Base-by-base conservation (phyloP, 2,113 vertebrate genomes). In the Dinomys branickii region DNA sequence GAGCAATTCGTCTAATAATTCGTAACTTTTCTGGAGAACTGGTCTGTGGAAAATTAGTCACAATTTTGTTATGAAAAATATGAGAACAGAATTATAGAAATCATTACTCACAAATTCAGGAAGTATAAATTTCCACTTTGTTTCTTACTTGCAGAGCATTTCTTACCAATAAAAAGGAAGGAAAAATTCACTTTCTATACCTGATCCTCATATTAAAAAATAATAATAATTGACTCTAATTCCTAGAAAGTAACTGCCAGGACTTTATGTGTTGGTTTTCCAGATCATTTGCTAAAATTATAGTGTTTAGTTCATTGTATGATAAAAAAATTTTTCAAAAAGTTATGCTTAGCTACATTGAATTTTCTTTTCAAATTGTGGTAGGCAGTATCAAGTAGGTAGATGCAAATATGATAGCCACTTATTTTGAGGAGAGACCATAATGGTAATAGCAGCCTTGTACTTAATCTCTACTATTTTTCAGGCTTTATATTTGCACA, bases 81-180 rank as follows among this genome's bases (percentile, higher is more conserved):
- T 88, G 33, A 91, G 63, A 73, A 85, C 35, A 58, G 71, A 77
- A 47, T 85, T 20, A 90, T 78, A 88, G 93, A 93, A 85, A 35
- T 20, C 17, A 94, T 8, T 81, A 65, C 63, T 85, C 28, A 54
- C 20, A 95, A 65, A 33, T 38, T n/a, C 7, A 35, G 14, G 35
- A 69, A 87, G 28, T 20, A 28, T 69, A 50, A 87, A 90, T 89
- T 89, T 59, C 50, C 19, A 58, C 88, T 65, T 67, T 61, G 75
- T 58, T 78, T 97, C 88, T 89, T 13, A 50, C 59, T 52, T 33
- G 11, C 47, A 56, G 19, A 84, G 6, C 2, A 86, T 82, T 71
- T 73, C 81, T 89, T 82, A 44, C 16, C 30, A 82, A 52, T 69
- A 87, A 90, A 86, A 90, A 47, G 38, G 24, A 19, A 59, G 33